A percentile compares a stretch with the other conserved stretches of the same genome.
These are phyloP conservation scores for Mixornis gularis DNA, from an alignment of 2,113 vertebrate genomes.

Conservation along the genomic window DNA sequence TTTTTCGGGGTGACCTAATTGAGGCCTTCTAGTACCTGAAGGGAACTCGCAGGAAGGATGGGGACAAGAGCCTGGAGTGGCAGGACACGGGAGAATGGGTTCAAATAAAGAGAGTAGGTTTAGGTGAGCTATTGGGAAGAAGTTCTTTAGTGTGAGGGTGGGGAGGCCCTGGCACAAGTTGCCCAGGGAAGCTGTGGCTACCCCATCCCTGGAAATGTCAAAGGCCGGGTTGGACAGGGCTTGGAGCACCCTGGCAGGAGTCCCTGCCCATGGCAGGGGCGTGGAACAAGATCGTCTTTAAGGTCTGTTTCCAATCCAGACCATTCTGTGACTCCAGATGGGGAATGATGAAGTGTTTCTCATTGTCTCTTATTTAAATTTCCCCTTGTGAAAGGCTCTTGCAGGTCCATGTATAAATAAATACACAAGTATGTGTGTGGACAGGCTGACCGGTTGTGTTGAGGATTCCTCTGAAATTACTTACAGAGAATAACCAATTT, in stretches of 20 bases:
- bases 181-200: neutral
- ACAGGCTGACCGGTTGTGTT: fast-evolving
- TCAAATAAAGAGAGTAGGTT: neutral
- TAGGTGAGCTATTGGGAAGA: neutral
- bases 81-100: neutral
- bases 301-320: neutral
- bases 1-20: neutral
- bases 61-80: neutral
- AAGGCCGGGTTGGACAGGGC: neutral
- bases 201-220: neutral
- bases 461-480: neutral
- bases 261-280: fast-evolving
- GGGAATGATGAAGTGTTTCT: neutral
- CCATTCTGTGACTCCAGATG: neutral
- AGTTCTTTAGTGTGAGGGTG: neutral
- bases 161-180: neutral
- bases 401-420: fast-evolving
- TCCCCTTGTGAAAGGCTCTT: too few relatives aligned
- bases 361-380: neutral
- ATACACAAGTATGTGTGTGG: neutral
- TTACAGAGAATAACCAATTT: neutral
- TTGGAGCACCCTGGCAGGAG: neutral
- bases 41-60: neutral
- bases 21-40: neutral
- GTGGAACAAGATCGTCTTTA: neutral